Base-by-base conservation (phyloP, 1,140 invertebrate genomes). In the Pogonus chalceus region DNA sequence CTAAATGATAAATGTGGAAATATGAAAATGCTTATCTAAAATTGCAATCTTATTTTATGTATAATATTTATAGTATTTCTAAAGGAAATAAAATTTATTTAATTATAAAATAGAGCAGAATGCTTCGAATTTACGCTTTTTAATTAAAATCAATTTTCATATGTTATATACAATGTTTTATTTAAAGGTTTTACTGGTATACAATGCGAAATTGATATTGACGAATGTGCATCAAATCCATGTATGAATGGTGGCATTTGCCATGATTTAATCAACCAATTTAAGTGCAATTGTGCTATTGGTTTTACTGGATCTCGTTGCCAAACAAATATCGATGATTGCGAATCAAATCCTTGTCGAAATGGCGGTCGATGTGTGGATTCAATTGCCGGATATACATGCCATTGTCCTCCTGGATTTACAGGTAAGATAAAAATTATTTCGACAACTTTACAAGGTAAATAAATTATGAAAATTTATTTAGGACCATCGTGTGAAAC, bases 301-400 rank as follows among this genome's bases (percentile, higher is more conserved):
- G 90, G 91, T 7, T 94, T 92, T 65, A 87, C 87, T 0, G 90
- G 90, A 0, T 78, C 82, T 0, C 79, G 88, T 22, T 93, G 90
- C 65, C 87, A 94, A 66, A 85, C 83, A 26, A 93, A 94, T 69
- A 92, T 93, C 58, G 90, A 95, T 65, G 91, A 95, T 62, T 96
- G 92, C 66, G 79, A 84, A 0, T 87, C 85, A 1, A 84, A 81
- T 43, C 91, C 91, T 0, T 92, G 90, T 62, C 78, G 84, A 16
- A 92, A 95, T 63, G 84, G 87, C 1, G 92, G 90, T 1, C 85
- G 80, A 0, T 96, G 92, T 62, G 81, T 86, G 24, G 92, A 95
- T 66, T 84, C 84, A 1, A 88, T 92, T 43, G 89, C 88, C 1
- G 85, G 84, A 7, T 90, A 91, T 66, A 87, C 83, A 0, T 91